phyloP scores from a whole-genome alignment of 2,113 vertebrate genomes.

The Falco punctatus region DNA sequence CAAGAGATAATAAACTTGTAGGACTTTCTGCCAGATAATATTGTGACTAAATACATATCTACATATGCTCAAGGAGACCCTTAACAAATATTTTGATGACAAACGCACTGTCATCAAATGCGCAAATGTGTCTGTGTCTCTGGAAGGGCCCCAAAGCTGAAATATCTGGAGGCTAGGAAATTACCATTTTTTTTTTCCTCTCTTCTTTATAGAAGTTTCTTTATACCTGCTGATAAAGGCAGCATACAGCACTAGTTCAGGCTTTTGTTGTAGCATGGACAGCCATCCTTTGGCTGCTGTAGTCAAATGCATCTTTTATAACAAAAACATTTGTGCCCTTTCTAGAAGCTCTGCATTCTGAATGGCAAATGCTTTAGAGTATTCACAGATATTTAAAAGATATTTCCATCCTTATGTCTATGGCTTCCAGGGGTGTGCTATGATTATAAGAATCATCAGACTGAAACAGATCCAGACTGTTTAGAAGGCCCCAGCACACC shows the following conservation, averaged over 20 bases:
- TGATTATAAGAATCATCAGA: background rate
- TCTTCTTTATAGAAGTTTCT: background rate
- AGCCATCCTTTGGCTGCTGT: background rate
- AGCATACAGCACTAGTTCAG: background rate
- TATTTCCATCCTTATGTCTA: background rate
- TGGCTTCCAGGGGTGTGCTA: background rate
- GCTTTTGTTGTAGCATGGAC: background rate
- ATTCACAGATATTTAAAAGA: background rate
- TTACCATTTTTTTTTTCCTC: background rate
- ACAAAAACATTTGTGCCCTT: background rate
- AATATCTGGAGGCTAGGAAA: background rate
- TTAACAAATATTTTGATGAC: background rate
- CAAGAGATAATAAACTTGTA: background rate
- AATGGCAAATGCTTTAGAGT: background rate
- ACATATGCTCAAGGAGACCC: background rate
- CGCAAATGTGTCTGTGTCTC: background rate
- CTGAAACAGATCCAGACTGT: background rate
- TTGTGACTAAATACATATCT: background rate
- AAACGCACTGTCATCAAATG: background rate
- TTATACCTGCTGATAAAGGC: background rate
- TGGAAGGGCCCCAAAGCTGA: background rate
- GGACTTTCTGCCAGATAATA: background rate
- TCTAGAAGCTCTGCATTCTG: background rate
- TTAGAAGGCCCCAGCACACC: background rate
- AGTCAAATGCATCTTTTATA: background rate